phyloP scores from a whole-genome alignment of 2,888 invertebrate species.

The Amblyteles armatorius region DNA sequence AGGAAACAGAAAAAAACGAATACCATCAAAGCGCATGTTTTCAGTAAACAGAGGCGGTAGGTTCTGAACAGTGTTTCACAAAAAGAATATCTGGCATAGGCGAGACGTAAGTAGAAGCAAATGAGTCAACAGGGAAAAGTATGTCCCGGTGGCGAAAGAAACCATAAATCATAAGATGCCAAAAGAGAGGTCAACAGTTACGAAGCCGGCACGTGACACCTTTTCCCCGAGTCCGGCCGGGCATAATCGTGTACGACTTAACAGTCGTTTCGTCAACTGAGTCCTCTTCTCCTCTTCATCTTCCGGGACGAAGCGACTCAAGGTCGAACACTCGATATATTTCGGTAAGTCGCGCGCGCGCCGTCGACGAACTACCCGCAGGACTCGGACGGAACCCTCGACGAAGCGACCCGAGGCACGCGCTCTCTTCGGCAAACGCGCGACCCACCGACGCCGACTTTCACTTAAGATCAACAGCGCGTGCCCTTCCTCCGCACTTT shows the following conservation, averaged over 20 bases:
- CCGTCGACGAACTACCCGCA: conserved; percentile 11
- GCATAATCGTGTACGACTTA: conserved; percentile 47
- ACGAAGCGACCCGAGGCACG: conserved; percentile 62
- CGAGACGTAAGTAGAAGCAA: conserved; percentile 42
- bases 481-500: conserved; percentile 56
- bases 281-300: conserved; percentile 12
- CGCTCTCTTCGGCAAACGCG: conserved; percentile 56
- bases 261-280: conserved; percentile 46
- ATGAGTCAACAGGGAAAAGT: conserved; percentile 47
- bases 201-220: conserved; percentile 55
- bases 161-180: conserved; percentile 58
- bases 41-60: too few relatives aligned
- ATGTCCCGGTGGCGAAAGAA: neutral
- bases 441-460: conserved; percentile 63
- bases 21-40: too few relatives aligned
- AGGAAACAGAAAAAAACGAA: too few relatives aligned
- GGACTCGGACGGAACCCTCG: conserved; percentile 44
- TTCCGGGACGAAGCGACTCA: conserved; percentile 23
- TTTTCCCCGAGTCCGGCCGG: conserved; percentile 22
- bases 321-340: conserved; percentile 60
- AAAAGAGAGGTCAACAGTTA: conserved; percentile 49
- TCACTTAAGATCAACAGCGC: conserved; percentile 70
- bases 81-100: neutral
- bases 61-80: too few relatives aligned
- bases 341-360: conserved; percentile 56